A percentile compares a stretch with the other conserved stretches of the same genome.
Conservation (phyloP, 2,888 invertebrate species). For the Nysson spinosus region DNA sequence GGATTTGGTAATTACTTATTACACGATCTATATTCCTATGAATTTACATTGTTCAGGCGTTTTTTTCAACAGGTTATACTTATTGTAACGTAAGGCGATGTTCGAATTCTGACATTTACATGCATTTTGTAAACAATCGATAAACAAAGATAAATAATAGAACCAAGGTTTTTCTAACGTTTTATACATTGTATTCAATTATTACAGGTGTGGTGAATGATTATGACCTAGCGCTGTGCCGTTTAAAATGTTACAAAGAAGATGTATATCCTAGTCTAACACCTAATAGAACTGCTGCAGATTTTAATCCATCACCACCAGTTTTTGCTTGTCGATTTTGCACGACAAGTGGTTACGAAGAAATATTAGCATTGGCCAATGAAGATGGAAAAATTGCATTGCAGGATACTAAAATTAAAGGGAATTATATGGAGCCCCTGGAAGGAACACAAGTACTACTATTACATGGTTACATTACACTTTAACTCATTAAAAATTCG, state of each 20-base stretch:
- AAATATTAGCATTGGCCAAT: slow-evolving; percentile 89
- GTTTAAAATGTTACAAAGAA: slow-evolving; percentile 81
- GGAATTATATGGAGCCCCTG: slow-evolving; percentile 51
- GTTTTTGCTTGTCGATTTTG: slow-evolving; percentile 90
- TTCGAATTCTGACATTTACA: neutral
- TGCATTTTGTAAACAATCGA: neutral
- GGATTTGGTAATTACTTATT: slow-evolving; percentile 67
- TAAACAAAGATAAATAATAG: neutral
- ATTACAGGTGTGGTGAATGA: slow-evolving; percentile 70
- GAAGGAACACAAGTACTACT: slow-evolving; percentile 79
- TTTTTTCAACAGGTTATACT: slow-evolving; percentile 37
- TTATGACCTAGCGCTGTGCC: slow-evolving; percentile 83
- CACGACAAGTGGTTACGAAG: slow-evolving; percentile 82
- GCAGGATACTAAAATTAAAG: slow-evolving; percentile 72
- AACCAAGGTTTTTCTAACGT: neutral
- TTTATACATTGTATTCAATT: neutral
- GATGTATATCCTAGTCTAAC: slow-evolving; percentile 84
- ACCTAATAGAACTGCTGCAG: slow-evolving; percentile 77
- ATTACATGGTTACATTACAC: neutral
- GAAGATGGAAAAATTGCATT: slow-evolving; percentile 88
- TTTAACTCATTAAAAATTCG: neutral
- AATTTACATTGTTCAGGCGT: neutral
- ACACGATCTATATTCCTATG: neutral
- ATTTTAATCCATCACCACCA: slow-evolving; percentile 83
- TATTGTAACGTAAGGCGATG: neutral